phyloP scores from a whole-genome alignment of 1,140 invertebrate genomes.

The Neomicropteryx cornuta region DNA sequence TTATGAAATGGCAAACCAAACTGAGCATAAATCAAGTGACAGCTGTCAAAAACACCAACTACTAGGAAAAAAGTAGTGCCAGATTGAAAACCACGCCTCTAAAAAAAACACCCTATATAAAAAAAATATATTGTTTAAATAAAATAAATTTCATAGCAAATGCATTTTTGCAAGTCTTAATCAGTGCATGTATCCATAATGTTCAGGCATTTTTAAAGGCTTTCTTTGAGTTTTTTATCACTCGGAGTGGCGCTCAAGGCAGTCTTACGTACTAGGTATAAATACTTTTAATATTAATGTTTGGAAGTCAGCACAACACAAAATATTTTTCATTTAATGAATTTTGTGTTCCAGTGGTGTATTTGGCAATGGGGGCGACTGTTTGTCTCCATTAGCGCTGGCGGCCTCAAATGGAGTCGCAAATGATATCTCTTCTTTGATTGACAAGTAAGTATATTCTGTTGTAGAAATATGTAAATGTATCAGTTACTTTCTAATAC shows the following conservation, averaged over 20 bases:
- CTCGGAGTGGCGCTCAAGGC: neutral
- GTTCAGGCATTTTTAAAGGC: neutral
- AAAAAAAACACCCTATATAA: too few relatives aligned
- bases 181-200: neutral
- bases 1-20: too few relatives aligned
- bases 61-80: too few relatives aligned
- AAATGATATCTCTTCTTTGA: conserved; percentile 37
- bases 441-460: conserved; percentile 31
- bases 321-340: neutral
- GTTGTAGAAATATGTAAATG: neutral
- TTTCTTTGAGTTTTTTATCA: neutral
- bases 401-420: conserved; percentile 21
- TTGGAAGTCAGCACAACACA: neutral
- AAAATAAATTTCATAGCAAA: too few relatives aligned
- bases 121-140: too few relatives aligned
- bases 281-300: neutral
- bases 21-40: too few relatives aligned
- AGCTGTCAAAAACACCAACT: too few relatives aligned
- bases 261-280: neutral
- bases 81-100: too few relatives aligned
- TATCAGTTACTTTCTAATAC: neutral
- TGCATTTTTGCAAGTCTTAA: too few relatives aligned
- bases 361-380: conserved; percentile 28
- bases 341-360: conserved; percentile 20
- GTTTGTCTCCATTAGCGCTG: conserved; percentile 22